Evolutionary conservation across 2,113 vertebrate genomes (phyloP).

Genomic region (Syngnathus typhle): DNA sequence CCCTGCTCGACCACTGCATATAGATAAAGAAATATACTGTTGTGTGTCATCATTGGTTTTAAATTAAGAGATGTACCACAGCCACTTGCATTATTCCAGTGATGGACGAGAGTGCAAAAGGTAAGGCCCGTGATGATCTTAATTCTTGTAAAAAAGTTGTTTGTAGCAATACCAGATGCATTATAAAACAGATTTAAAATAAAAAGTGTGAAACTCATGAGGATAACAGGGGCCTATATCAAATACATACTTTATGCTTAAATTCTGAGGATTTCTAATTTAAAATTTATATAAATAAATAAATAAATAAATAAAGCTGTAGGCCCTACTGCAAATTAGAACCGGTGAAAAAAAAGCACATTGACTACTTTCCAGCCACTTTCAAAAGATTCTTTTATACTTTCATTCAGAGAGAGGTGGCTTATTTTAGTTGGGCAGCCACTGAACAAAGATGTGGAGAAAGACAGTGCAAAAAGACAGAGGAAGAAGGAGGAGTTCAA

Average conservation of each 20-base stretch:
- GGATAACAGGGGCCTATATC: neutral
- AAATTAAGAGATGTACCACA: slow-evolving; percentile 46
- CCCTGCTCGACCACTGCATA: slow-evolving; percentile 40
- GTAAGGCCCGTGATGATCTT: slow-evolving; percentile 8
- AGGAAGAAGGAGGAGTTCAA: slow-evolving; percentile 58
- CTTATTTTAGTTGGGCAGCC: slow-evolving; percentile 41
- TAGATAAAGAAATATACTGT: slow-evolving; percentile 44
- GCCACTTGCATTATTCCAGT: slow-evolving; percentile 17
- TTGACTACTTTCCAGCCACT: slow-evolving; percentile 12
- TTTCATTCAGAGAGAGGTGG: slow-evolving; percentile 24
- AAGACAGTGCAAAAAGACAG: slow-evolving; percentile 46
- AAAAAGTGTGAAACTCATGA: neutral
- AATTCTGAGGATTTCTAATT: neutral
- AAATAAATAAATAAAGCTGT: slow-evolving; percentile 12
- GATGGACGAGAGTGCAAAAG: neutral
- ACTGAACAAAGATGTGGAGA: slow-evolving; percentile 62
- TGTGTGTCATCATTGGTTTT: slow-evolving; percentile 53
- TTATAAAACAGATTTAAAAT: neutral
- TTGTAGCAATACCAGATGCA: neutral
- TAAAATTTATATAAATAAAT: slow-evolving; percentile 6
- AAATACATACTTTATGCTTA: neutral
- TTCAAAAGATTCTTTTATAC: slow-evolving; percentile 36
- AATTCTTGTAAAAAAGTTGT: neutral
- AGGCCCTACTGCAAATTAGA: neutral
- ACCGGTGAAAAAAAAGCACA: neutral